phyloP scores from a whole-genome alignment of 2,888 invertebrate genomes.

The Nymphalis polychloros region DNA sequence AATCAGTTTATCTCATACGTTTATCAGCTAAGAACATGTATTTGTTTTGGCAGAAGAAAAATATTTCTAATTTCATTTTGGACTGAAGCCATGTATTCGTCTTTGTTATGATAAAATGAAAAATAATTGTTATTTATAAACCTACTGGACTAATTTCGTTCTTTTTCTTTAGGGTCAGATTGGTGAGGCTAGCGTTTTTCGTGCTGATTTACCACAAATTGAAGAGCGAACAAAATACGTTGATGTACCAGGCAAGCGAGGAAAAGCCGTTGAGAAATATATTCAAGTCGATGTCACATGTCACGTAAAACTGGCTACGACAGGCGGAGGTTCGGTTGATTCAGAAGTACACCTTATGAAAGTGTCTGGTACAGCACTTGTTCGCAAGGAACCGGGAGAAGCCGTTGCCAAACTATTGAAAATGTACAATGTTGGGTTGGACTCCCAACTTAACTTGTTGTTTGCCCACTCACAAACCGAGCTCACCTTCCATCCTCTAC shows the following conservation, averaged over 20 bases:
- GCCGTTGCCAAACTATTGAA: slow-evolving; percentile 79
- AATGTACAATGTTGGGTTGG: slow-evolving; percentile 85
- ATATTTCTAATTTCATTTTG: slow-evolving; percentile 39
- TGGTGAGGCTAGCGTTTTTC: slow-evolving; percentile 85
- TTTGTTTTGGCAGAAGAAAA: slow-evolving; percentile 22
- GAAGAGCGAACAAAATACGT: slow-evolving; percentile 84
- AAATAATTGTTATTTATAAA: background rate
- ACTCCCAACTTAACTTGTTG: slow-evolving; percentile 85
- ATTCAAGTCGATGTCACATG: slow-evolving; percentile 86
- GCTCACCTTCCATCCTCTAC: slow-evolving; percentile 83
- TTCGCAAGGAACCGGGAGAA: slow-evolving; percentile 82
- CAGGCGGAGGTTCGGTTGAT: slow-evolving; percentile 81
- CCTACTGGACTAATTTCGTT: slow-evolving; percentile 13
- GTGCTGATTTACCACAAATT: slow-evolving; percentile 85
- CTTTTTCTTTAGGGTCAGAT: slow-evolving; percentile 69
- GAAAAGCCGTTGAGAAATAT: slow-evolving; percentile 82
- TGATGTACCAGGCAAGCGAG: slow-evolving; percentile 71
- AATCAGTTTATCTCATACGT: slow-evolving; percentile 4
- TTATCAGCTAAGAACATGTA: background rate
- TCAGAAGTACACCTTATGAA: slow-evolving; percentile 84
- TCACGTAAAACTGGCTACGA: slow-evolving; percentile 83
- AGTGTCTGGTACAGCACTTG: slow-evolving; percentile 85
- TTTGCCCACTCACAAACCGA: slow-evolving; percentile 85
- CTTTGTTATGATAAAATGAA: no score
- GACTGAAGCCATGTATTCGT: slow-evolving; percentile 43